Evolutionary conservation across 1,140 invertebrate species (phyloP).

Genomic region (Drosophila ficusphila): DNA sequence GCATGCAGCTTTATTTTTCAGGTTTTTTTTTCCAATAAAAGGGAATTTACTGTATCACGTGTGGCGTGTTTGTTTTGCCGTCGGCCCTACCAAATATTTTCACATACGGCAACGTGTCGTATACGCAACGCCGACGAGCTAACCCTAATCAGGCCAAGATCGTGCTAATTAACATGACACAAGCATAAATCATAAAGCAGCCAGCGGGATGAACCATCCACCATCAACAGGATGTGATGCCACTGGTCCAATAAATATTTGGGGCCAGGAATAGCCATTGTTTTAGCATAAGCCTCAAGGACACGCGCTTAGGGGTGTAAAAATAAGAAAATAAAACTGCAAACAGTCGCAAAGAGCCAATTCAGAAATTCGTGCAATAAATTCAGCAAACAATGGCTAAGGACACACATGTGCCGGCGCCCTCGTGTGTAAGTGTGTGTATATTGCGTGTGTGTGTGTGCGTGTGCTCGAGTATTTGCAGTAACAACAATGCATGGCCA

Average conservation of each 20-base stretch:
- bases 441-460: constrained; percentile 17
- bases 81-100: constrained; percentile 18
- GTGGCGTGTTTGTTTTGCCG: constrained; percentile 9
- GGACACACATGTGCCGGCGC: constrained; percentile 44
- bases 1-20: too few species aligned
- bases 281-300: constrained; percentile 69
- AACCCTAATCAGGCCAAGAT: constrained; percentile 33
- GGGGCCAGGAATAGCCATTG: constrained; percentile 43
- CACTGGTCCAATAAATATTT: constrained; percentile 61
- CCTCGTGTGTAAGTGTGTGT: constrained; percentile 4
- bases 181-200: constrained; percentile 55
- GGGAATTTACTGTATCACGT: constrained; percentile 19
- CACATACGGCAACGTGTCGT: constrained; percentile 31
- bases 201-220: constrained; percentile 21
- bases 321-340: constrained; percentile 63
- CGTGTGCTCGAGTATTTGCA: constrained; percentile 44
- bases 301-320: constrained; percentile 45
- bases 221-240: neutral
- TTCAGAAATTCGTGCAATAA: constrained; percentile 80
- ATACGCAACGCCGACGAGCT: constrained; percentile 37
- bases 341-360: constrained; percentile 70
- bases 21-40: neutral
- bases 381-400: constrained; percentile 76
- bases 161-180: constrained; percentile 68
- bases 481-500: constrained; percentile 54